Percentiles rank a stretch among this genome's conserved stretches.
Conservation (phyloP, 1,140 invertebrate genomes). For the Solenopsis invicta region DNA sequence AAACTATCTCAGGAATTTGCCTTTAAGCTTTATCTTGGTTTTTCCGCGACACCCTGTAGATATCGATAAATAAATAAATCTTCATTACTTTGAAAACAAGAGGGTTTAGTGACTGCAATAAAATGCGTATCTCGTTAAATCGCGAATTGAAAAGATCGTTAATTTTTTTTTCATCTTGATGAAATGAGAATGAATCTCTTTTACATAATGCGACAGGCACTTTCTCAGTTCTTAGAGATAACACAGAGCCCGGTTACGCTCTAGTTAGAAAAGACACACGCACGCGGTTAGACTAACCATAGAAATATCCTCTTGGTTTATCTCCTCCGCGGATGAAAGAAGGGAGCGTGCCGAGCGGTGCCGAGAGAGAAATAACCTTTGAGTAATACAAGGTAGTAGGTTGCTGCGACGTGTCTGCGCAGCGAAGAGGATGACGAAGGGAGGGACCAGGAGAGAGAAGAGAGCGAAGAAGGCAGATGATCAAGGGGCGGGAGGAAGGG, state of each 20-base stretch:
- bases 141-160: neutral
- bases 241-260: neutral
- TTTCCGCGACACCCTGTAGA: neutral
- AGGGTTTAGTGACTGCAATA: neutral
- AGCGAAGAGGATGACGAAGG: conserved; percentile 62
- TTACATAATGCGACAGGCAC: neutral
- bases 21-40: no score
- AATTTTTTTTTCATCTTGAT: conserved; percentile 9
- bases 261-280: conserved; percentile 16
- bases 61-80: conserved; percentile 24
- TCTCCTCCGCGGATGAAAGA: conserved; percentile 65
- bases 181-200: conserved; percentile 19
- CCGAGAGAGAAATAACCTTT: conserved; percentile 72
- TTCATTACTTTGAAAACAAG: neutral
- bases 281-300: conserved; percentile 42
- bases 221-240: neutral
- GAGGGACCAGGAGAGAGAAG: conserved; percentile 49
- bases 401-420: conserved; percentile 72
- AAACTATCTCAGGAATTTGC: no score
- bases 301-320: conserved; percentile 46
- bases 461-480: conserved; percentile 51
- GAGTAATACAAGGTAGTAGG: conserved; percentile 74
- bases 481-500: neutral
- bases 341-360: conserved; percentile 58
- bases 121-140: neutral